A percentile compares a stretch with the other conserved stretches of the same genome.
Evolutionary conservation across 2,797 vertebrate species (phyloP).

Genomic region (Centropyge bicolor): DNA sequence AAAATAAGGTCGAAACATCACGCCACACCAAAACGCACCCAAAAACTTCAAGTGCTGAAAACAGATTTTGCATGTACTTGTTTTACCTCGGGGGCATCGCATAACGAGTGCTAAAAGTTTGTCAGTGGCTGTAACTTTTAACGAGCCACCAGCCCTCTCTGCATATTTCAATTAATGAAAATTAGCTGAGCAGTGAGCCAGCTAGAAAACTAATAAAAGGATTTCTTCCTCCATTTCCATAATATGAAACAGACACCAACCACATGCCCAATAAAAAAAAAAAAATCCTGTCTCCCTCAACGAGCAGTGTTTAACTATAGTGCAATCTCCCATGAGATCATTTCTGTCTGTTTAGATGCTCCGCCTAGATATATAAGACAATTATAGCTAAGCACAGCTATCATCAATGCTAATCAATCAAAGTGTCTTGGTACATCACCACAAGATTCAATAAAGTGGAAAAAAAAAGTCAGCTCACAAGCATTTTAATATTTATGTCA

Average conservation of each 20-base stretch:
- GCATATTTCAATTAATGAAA: slow-evolving; percentile 17
- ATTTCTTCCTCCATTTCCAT: not conserved
- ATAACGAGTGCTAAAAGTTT: not conserved
- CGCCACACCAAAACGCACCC: not conserved
- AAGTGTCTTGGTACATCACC: not conserved
- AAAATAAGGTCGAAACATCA: not conserved
- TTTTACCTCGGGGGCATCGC: not conserved
- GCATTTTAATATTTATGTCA: not conserved
- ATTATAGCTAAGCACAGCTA: not conserved
- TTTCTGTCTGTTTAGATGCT: slow-evolving; percentile 5
- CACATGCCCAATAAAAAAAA: not conserved
- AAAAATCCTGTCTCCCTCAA: not conserved
- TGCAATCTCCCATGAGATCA: not conserved
- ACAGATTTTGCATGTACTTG: not conserved
- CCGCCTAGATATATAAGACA: not conserved
- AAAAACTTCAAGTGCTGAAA: not conserved
- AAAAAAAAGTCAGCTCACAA: not conserved
- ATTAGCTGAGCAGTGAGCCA: slow-evolving; percentile 10
- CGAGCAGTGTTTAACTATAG: slow-evolving; percentile 4
- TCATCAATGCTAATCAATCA: not conserved
- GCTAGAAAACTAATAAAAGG: slow-evolving; percentile 4
- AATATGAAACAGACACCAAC: slow-evolving; percentile 1
- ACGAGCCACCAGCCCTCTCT: slow-evolving; percentile 4
- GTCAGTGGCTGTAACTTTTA: slow-evolving; percentile 1
- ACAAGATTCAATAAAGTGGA: not conserved